These are phyloP conservation scores for Paramormyrops kingsleyae DNA, from an alignment of 2,113 vertebrate species.

Conservation along the genomic window DNA sequence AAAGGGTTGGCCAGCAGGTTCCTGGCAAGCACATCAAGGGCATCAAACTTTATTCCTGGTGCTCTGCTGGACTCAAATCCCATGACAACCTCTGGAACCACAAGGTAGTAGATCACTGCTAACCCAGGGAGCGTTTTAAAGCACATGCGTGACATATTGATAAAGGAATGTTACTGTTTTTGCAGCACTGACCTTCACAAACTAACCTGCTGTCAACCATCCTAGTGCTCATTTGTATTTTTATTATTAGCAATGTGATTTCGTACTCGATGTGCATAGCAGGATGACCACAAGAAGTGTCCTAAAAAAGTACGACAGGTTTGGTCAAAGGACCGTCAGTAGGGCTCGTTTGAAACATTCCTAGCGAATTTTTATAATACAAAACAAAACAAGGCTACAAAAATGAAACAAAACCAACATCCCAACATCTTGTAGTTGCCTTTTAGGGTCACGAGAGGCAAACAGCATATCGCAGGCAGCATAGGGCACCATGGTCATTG, in stretches of 20 bases:
- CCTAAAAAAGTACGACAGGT: background rate
- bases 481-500: background rate
- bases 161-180: background rate
- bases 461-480: background rate
- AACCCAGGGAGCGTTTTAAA: background rate
- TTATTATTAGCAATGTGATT: background rate
- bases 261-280: background rate
- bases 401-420: background rate
- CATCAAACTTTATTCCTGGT: background rate
- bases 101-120: background rate
- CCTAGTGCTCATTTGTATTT: background rate
- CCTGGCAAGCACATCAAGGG: constrained; percentile 49
- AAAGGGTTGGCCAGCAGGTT: constrained; percentile 98
- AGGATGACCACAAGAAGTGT: background rate
- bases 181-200: background rate
- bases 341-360: background rate
- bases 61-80: background rate
- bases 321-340: background rate
- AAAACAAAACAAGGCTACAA: background rate
- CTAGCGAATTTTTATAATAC: background rate
- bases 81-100: background rate
- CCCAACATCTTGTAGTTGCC: background rate
- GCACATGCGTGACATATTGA: background rate
- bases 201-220: background rate
- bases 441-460: background rate